Base-by-base conservation (phyloP, 2,797 vertebrate species). In the Zonotrichia albicollis region DNA sequence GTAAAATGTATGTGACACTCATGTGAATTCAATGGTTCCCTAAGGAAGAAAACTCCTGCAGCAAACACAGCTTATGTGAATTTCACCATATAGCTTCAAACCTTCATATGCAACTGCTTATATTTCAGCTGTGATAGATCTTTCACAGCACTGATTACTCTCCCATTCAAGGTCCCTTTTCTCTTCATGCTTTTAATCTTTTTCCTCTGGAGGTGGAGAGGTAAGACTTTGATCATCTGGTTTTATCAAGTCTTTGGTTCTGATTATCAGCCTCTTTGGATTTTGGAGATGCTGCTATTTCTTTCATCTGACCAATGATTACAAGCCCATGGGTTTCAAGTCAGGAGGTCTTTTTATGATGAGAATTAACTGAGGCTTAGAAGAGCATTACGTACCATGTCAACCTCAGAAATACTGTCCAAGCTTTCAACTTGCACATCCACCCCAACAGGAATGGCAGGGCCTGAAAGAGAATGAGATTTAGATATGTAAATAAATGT, bases 361-460 rank as follows among this genome's bases (percentile, higher is more conserved):
- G 40, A 32, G 36, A 40, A 85, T 36, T 51, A 96, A 76, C 12
- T 25, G 73, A 91, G n/a, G 27, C 57, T 65, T 34, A 70, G 50
- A 43, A 70, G 32, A 70, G 51, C 27, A 6, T 76, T 65, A 93
- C 98, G 0, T 97, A 99, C 99, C 99, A 99, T 99, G 98, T 99
- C 99, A 62, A 99, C 99, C 96, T 99, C 99, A 34, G 99, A 99
- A 97, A 99, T 99, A 95, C 98, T 99, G 97, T 99, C 99, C 97
- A 99, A 96, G 76, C 99, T 99, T 97, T 99, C 99, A 95, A 99
- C 98, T 97, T 99, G 99, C 64, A 99, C 99, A 89, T 99, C 99
- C 77, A 99, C 98, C 5, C 99, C 99, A 67, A 99, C 99, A 3
- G 99, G 99, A 79, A 99, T 98, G 11, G 99, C 99, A 48, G 99